Base-by-base conservation (phyloP, 2,113 vertebrate species). In the Psammodynastes pulverulentus region DNA sequence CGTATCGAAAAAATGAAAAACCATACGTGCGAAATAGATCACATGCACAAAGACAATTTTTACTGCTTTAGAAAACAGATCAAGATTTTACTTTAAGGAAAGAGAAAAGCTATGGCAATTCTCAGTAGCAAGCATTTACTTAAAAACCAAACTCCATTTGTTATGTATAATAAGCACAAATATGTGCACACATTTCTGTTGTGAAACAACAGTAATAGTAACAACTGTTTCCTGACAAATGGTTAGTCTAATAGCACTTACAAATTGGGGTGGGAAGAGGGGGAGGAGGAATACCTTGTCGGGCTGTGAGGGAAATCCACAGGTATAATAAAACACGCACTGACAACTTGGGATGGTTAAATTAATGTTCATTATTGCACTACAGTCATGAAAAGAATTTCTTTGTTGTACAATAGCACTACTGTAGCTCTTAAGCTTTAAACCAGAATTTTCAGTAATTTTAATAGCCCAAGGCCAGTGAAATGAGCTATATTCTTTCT, bases 271-370 rank as follows among this genome's bases (percentile, higher is more conserved):
- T 67, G 62, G 62, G 62, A 67, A 67, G 13, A 34, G 29, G 45
- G 87, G 34, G 34, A 39, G 72, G 72, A 21, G 72, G n/a, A 54
- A 88, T 89, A 95, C 91, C n/a, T 90, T 52, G 45, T 56, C 45
- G 93, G 15, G 91, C 23, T 19, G 52, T 87, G 90, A 86, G 93
- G 92, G 26, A 93, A 93, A 93, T 39, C 43, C 39, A 89, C 86
- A 92, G 34, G 9, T 48, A 43, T 15, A 91, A 79, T 52, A 72
- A 91, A 62, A 89, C 0, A 0, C 51, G 87, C 29, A 90, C 0
- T 58, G 93, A 90, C 58, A 95, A 92, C 56, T 92, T 91, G 58
- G 92, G 53, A 48, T 87, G 90, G 48, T 49, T 62, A 93, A 94
- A 92, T 34, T 26, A n/a, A 24, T 87, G 87, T 8, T 9, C 3